These are phyloP conservation scores for Laodelphax striatellus DNA, from an alignment of 1,140 invertebrate genomes.

Conservation along the genomic window DNA sequence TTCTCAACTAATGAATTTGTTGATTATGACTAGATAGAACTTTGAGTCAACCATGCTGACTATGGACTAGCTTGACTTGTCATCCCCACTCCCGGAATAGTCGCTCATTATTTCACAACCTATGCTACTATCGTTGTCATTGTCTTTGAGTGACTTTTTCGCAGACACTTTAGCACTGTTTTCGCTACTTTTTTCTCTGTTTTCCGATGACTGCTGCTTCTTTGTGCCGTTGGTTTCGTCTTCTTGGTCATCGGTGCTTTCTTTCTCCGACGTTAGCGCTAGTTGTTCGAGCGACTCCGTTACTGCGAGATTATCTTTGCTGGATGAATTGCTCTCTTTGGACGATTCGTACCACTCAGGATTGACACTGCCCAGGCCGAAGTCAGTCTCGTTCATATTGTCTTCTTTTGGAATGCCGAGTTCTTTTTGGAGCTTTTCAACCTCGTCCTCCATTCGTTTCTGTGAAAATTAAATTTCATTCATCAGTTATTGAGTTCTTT, in stretches of 20 bases:
- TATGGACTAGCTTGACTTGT: neutral
- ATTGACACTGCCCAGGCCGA: slow-evolving; percentile 5
- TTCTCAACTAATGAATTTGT: no score
- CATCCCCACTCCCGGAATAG: neutral
- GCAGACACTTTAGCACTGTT: no score
- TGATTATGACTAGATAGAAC: no score
- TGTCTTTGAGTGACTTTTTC: neutral
- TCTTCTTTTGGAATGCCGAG: slow-evolving; percentile 32
- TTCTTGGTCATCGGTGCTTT: no score
- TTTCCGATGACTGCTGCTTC: no score
- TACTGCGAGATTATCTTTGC: neutral
- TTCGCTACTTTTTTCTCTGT: no score
- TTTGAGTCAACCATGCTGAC: no score
- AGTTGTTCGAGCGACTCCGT: neutral
- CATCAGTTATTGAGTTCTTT: slow-evolving; percentile 9
- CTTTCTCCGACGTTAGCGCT: no score
- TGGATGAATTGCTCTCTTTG: neutral
- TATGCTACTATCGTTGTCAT: neutral
- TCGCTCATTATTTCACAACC: neutral
- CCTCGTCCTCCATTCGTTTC: slow-evolving; percentile 35
- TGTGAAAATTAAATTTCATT: slow-evolving; percentile 15
- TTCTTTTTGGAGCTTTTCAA: slow-evolving; percentile 33
- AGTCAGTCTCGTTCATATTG: slow-evolving; percentile 18
- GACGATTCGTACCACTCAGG: neutral
- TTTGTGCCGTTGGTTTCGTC: no score